A percentile compares a stretch with the other conserved stretches of the same genome.
Conservation (phyloP, 1,140 invertebrate genomes). For the Tetramorium simillimum region DNA sequence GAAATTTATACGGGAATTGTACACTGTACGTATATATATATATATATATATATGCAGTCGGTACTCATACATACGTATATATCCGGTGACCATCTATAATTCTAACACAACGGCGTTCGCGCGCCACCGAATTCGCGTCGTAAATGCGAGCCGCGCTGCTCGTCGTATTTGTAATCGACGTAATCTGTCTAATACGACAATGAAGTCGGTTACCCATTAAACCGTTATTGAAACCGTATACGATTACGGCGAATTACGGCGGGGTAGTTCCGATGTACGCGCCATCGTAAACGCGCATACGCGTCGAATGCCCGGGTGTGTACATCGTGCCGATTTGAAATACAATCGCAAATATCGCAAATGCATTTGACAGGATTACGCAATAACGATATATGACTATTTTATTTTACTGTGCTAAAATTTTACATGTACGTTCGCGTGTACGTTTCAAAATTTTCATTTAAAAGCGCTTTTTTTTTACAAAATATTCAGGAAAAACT, state of each 20-base stretch:
- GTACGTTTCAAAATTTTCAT: background rate
- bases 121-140: slow-evolving; percentile 7
- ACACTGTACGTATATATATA: background rate
- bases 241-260: slow-evolving; percentile 55
- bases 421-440: background rate
- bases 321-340: slow-evolving; percentile 20
- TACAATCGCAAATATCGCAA: slow-evolving; percentile 43
- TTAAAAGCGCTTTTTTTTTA: background rate
- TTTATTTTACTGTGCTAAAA: slow-evolving; percentile 21
- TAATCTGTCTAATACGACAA: slow-evolving; percentile 58
- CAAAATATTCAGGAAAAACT: background rate
- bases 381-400: slow-evolving; percentile 29
- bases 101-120: slow-evolving; percentile 28
- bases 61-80: background rate
- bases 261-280: slow-evolving; percentile 1
- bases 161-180: slow-evolving; percentile 54
- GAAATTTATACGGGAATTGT: slow-evolving; percentile 32
- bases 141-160: slow-evolving; percentile 35
- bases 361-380: slow-evolving; percentile 49
- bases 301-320: background rate
- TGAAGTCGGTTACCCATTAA: slow-evolving; percentile 60
- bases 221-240: slow-evolving; percentile 57
- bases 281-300: background rate
- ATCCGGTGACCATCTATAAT: slow-evolving; percentile 24
- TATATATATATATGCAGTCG: background rate